These are phyloP conservation scores for Elegia similella DNA, from an alignment of 2,888 invertebrate genomes.

Conservation along the genomic window DNA sequence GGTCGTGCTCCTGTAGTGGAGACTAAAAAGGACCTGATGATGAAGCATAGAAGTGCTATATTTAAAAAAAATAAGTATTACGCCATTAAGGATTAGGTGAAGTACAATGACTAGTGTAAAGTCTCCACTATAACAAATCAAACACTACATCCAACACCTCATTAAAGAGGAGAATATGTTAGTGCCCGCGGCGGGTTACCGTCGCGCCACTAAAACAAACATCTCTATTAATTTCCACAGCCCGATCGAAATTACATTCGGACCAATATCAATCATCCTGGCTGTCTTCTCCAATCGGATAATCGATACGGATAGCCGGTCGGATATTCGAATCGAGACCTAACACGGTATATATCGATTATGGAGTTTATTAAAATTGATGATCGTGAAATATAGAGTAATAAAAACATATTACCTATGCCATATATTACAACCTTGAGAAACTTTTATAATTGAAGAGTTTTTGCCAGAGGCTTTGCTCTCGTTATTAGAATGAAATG, in stretches of 20 bases:
- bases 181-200: conserved; percentile 63
- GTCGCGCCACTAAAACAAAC: conserved; percentile 69
- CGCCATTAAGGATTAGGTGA: not conserved
- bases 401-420: not conserved
- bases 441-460: too few relatives aligned
- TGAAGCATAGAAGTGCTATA: too few relatives aligned
- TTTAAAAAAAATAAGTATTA: too few relatives aligned
- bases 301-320: conserved; percentile 56
- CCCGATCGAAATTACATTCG: conserved; percentile 53
- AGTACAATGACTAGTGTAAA: conserved; percentile 26
- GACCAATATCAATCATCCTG: conserved; percentile 66
- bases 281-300: conserved; percentile 45
- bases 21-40: too few relatives aligned
- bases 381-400: conserved; percentile 28
- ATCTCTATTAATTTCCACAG: conserved; percentile 68
- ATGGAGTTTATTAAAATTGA: conserved; percentile 50
- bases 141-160: conserved; percentile 63
- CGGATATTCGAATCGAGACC: conserved; percentile 54
- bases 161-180: conserved; percentile 56
- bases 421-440: not conserved
- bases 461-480: too few relatives aligned
- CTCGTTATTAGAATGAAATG: too few relatives aligned
- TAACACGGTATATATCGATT: conserved; percentile 48
- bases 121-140: conserved; percentile 46
- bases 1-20: too few relatives aligned